A percentile compares a stretch with the other conserved stretches of the same genome.
These are phyloP conservation scores for Orestias chungarensis DNA, from an alignment of 2,797 vertebrate genomes.

Conservation along the genomic window DNA sequence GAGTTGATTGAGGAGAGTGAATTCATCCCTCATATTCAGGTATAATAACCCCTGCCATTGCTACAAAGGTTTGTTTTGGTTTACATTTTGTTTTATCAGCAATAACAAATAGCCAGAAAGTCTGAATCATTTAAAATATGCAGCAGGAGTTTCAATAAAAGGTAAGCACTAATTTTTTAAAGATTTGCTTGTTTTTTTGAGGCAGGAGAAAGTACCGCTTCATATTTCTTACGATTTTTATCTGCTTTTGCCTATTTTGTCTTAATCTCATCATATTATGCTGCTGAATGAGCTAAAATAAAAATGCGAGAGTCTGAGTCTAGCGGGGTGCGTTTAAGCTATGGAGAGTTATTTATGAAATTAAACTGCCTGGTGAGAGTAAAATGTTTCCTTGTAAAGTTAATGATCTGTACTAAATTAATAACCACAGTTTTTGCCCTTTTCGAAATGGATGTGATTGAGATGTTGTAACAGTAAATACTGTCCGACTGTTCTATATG, in stretches of 20 bases:
- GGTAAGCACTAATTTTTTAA: too few relatives aligned
- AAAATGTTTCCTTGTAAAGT: background rate
- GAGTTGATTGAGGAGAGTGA: slow-evolving; percentile 62
- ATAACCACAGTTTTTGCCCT: background rate
- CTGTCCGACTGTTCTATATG: background rate
- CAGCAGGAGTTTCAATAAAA: background rate
- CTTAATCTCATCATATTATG: background rate
- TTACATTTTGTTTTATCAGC: background rate
- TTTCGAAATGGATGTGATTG: background rate
- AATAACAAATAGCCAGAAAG: background rate
- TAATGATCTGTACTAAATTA: background rate
- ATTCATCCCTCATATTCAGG: slow-evolving; percentile 18
- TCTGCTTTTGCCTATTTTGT: background rate
- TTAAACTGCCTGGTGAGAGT: background rate
- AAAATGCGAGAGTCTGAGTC: background rate
- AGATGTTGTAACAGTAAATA: background rate
- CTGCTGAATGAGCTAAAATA: background rate
- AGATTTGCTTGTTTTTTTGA: background rate
- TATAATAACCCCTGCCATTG: slow-evolving; percentile 7
- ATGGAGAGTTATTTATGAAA: background rate
- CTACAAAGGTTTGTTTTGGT: background rate
- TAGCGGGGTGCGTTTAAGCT: background rate
- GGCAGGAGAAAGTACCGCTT: background rate
- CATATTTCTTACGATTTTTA: background rate
- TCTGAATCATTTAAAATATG: background rate